A percentile compares a stretch with the other conserved stretches of the same genome.
Conservation (phyloP, 1,140 invertebrate genomes). For the Mactra quadrangularis region DNA sequence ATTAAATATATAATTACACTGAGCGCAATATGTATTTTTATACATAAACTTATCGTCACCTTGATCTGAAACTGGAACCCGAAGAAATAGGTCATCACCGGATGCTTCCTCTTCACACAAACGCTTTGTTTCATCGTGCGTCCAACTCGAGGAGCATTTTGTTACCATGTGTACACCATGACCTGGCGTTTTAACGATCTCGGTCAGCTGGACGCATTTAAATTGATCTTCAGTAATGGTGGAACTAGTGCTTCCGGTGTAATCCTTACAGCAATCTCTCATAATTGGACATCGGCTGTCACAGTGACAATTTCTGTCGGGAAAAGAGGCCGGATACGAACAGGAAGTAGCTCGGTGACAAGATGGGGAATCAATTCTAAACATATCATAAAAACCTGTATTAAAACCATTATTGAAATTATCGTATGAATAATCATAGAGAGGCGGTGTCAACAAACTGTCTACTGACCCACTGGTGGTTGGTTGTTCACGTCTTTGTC, state of each 20-base stretch:
- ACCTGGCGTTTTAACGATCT: background rate
- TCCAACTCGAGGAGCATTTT: slow-evolving; percentile 16
- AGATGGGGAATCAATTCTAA: too few species aligned
- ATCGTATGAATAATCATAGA: too few species aligned
- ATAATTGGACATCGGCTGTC: too few species aligned
- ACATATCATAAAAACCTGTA: too few species aligned
- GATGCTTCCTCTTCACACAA: background rate
- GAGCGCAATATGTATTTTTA: slow-evolving; percentile 34
- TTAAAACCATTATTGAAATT: too few species aligned
- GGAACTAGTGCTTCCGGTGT: background rate
- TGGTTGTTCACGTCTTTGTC: too few species aligned
- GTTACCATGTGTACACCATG: slow-evolving; percentile 26
- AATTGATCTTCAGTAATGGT: background rate
- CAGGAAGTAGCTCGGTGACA: too few species aligned
- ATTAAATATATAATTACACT: slow-evolving; percentile 17
- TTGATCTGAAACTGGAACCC: slow-evolving; percentile 21
- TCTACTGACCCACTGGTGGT: too few species aligned
- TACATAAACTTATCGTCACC: background rate
- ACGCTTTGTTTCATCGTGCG: background rate
- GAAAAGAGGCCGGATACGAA: too few species aligned
- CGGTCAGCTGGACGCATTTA: background rate
- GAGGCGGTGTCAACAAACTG: too few species aligned
- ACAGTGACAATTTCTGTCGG: too few species aligned
- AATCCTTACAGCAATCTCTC: background rate
- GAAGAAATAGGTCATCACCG: background rate